Conservation (phyloP, 35 echinoderm and acorn worm genomes). For the Apostichopus japonicus region DNA sequence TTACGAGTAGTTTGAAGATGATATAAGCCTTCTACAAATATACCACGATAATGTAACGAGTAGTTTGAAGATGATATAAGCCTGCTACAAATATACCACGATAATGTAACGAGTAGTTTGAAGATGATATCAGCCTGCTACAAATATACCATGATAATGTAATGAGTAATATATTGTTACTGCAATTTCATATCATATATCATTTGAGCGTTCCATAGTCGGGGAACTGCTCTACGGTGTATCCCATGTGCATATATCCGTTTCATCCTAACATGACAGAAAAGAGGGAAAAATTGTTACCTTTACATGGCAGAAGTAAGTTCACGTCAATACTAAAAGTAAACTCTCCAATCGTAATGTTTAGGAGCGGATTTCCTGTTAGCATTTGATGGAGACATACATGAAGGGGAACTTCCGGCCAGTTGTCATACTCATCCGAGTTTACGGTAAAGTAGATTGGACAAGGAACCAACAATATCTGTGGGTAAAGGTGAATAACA, state of each 20-base stretch:
- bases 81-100: too few species aligned
- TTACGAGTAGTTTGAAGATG: too few species aligned
- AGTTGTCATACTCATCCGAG: conserved; percentile 40
- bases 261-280: background rate
- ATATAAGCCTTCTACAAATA: too few species aligned
- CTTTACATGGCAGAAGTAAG: conserved; percentile 5
- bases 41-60: too few species aligned
- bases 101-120: too few species aligned
- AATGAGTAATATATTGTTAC: too few species aligned
- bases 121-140: too few species aligned
- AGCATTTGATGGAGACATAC: background rate
- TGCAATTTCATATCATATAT: too few species aligned
- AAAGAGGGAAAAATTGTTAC: background rate
- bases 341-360: conserved; percentile 6
- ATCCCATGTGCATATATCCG: background rate
- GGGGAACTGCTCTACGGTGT: background rate
- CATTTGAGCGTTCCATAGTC: too few species aligned
- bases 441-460: conserved; percentile 19
- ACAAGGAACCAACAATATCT: conserved; percentile 37
- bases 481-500: background rate
- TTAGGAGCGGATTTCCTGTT: background rate
- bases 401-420: conserved; percentile 42
- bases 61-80: too few species aligned
- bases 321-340: conserved; percentile 11
- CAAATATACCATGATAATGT: too few species aligned